These are phyloP conservation scores for Pungitius pungitius DNA, from an alignment of 2,113 vertebrate genomes.

Conservation along the genomic window DNA sequence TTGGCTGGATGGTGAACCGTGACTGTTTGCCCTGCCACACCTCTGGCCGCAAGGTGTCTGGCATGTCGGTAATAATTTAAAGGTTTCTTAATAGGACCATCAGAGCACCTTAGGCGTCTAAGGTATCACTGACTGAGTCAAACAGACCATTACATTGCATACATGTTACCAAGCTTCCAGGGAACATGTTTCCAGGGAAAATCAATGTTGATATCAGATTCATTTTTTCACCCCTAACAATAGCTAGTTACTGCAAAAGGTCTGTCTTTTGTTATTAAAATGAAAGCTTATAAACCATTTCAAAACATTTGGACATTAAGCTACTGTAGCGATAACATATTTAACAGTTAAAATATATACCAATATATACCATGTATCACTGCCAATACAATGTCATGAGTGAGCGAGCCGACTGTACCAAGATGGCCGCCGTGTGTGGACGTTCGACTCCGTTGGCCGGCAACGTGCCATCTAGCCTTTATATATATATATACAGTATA, in stretches of 20 bases:
- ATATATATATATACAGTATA: too few relatives aligned
- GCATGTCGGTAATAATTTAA: slow-evolving; percentile 26
- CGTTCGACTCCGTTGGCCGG: too few relatives aligned
- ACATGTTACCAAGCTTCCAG: not conserved
- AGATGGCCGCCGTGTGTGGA: too few relatives aligned
- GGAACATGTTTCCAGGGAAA: not conserved
- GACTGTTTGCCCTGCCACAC: not conserved
- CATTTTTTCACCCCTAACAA: not conserved
- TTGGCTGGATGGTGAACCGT: not conserved
- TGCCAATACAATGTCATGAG: too few relatives aligned
- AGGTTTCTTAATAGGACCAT: slow-evolving; percentile 1
- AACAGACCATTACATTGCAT: not conserved
- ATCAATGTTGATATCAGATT: not conserved
- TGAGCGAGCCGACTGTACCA: too few relatives aligned
- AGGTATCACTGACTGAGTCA: not conserved
- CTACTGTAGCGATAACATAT: too few relatives aligned
- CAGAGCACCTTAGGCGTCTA: not conserved
- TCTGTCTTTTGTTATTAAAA: not conserved
- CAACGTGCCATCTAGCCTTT: too few relatives aligned
- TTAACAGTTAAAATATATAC: too few relatives aligned
- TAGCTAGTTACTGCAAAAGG: not conserved
- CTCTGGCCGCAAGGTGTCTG: slow-evolving; percentile 1
- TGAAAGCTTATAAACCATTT: not conserved
- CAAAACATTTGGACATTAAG: slow-evolving; percentile 2
- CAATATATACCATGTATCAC: too few relatives aligned